A percentile compares a stretch with the other conserved stretches of the same genome.
phyloP scores from a whole-genome alignment of 2,888 invertebrate species.

The Perdita meconis region DNA sequence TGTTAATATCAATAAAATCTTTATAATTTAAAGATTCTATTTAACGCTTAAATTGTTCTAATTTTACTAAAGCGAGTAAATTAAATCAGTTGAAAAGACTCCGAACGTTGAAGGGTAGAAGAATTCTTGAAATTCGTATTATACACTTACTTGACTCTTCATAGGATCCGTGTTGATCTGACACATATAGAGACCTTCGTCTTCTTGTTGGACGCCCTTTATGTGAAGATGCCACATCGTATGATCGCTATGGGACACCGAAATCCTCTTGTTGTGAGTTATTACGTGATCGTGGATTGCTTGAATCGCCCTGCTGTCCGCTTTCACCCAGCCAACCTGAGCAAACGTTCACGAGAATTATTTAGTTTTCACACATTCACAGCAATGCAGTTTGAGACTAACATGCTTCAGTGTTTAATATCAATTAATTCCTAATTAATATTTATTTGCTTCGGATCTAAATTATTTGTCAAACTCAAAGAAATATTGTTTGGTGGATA shows the following conservation, averaged over 20 bases:
- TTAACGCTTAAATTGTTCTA: too few species aligned
- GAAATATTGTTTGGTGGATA: too few species aligned
- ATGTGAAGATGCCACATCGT: slow-evolving; percentile 96
- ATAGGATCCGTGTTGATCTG: slow-evolving; percentile 97
- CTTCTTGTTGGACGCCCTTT: slow-evolving; percentile 93
- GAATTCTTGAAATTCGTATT: background rate
- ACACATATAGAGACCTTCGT: slow-evolving; percentile 96
- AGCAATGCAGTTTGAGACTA: too few species aligned
- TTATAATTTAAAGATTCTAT: too few species aligned
- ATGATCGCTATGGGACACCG: slow-evolving; percentile 93
- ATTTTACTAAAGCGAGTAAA: background rate
- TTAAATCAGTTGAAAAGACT: too few species aligned
- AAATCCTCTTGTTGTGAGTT: slow-evolving; percentile 94
- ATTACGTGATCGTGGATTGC: slow-evolving; percentile 96
- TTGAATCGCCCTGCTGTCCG: slow-evolving; percentile 96
- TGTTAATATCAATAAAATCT: too few species aligned
- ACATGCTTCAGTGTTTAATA: too few species aligned
- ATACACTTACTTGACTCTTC: slow-evolving; percentile 92
- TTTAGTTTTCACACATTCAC: background rate
- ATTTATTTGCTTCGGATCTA: too few species aligned
- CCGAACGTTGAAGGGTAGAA: too few species aligned
- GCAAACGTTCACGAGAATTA: slow-evolving; percentile 16
- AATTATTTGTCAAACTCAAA: too few species aligned
- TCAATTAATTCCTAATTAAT: too few species aligned
- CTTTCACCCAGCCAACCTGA: slow-evolving; percentile 97